Evolutionary conservation across 2,797 vertebrate species (phyloP).

Genomic region (Octomys mimax): DNA sequence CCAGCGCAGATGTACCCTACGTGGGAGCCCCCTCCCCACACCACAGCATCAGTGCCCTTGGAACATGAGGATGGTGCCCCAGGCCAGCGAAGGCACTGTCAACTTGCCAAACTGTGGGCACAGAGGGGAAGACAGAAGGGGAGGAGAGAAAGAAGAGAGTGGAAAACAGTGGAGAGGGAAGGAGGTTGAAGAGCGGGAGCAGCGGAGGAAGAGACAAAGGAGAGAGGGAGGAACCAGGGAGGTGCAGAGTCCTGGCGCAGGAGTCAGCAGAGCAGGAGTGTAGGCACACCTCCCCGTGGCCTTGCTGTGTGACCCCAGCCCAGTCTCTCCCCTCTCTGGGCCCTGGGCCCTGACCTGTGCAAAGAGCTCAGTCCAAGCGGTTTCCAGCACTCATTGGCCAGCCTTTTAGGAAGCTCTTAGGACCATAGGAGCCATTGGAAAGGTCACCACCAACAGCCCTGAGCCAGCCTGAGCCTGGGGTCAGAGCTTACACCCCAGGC

Average conservation of each 20-base stretch:
- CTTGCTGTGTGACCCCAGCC: not conserved
- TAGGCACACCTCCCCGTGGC: not conserved
- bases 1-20: fast-evolving
- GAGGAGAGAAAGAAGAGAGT: fast-evolving
- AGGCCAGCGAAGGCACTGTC: not conserved
- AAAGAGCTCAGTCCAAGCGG: not conserved
- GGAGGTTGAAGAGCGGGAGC: no score
- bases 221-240: not conserved
- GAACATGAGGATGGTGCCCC: not conserved
- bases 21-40: not conserved
- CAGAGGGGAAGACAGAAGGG: fast-evolving
- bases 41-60: not conserved
- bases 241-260: not conserved
- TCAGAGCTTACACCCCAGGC: not conserved
- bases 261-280: not conserved
- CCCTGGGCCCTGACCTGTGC: not conserved
- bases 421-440: fast-evolving
- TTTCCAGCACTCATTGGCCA: fast-evolving
- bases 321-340: not conserved
- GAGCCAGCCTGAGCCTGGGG: no score
- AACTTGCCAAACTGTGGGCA: fast-evolving
- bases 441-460: not conserved
- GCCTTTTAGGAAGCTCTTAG: not conserved
- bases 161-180: fast-evolving
- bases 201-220: not conserved